A percentile compares a stretch with the other conserved stretches of the same genome.
These are phyloP conservation scores for Arrhopalites spinosus DNA, from an alignment of 2,888 invertebrate genomes.

Conservation along the genomic window DNA sequence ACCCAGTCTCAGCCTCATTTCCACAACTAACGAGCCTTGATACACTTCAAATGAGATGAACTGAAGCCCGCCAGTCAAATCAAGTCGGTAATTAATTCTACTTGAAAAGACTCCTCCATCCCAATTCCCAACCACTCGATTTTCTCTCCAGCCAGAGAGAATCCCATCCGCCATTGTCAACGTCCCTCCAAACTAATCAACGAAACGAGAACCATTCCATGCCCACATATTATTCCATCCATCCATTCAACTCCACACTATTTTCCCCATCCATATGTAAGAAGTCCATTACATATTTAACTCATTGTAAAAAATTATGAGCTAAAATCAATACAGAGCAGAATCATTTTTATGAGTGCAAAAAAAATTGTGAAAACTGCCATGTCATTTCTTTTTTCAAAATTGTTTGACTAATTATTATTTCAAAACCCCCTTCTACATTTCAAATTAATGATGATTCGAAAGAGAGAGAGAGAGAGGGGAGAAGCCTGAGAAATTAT, in stretches of 20 bases:
- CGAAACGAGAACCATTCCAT: slow-evolving; percentile 25
- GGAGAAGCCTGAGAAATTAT: not conserved
- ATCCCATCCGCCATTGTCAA: slow-evolving; percentile 23
- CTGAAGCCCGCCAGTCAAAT: slow-evolving; percentile 42
- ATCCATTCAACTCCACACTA: not conserved
- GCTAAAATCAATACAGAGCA: too few relatives aligned
- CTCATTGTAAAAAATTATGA: too few relatives aligned
- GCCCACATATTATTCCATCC: slow-evolving; percentile 16
- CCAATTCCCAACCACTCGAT: slow-evolving; percentile 14
- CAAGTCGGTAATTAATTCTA: slow-evolving; percentile 48
- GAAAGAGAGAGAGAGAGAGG: not conserved
- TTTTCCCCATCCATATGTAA: too few relatives aligned
- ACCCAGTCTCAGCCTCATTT: slow-evolving; percentile 42
- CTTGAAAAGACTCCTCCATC: slow-evolving; percentile 42
- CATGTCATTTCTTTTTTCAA: too few relatives aligned
- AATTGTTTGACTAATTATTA: too few relatives aligned
- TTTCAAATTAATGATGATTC: too few relatives aligned
- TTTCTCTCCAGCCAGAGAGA: slow-evolving; percentile 6
- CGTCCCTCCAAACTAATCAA: slow-evolving; percentile 33
- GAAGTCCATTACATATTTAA: too few relatives aligned
- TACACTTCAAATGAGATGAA: slow-evolving; percentile 43
- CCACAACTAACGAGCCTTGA: slow-evolving; percentile 45
- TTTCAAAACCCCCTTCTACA: too few relatives aligned
- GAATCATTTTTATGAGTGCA: too few relatives aligned
- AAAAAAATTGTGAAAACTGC: too few relatives aligned